Base-by-base conservation (phyloP, 2,888 invertebrate species). In the Escarpia spicata region DNA sequence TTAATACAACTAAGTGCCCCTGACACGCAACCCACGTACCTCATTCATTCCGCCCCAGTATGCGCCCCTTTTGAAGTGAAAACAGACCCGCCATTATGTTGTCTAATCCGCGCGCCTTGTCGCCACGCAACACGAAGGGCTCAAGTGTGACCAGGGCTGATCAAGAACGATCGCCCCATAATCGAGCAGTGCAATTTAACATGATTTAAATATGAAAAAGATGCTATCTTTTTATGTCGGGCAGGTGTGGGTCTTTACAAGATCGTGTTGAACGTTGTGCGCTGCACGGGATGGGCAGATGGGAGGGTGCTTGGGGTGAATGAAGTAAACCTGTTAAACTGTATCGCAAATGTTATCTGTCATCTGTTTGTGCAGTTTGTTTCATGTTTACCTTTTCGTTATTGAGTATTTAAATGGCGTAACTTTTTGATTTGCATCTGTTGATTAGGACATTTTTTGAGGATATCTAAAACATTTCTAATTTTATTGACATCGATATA, bases 121-220 rank as follows among this genome's bases (percentile, higher is more conserved):
- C 75, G 75, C 75, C 19, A 4, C 2, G 75, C 26, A 75, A 75
- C 75, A 75, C 75, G 75, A 75, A 75, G 26, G 75, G 3, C 19
- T 4, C 26, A n/a, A 26, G 75, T 75, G 75, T n/a, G 26, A 26
- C 75, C 75, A 75, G 75, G 19, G 6, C 26, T 26, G 75, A 75
- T 52, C 52, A 52, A 52, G 52, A 52, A 52, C 52, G 52, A 52
- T 75, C 75, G 75, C 75, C 0, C 26, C 26, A 4, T 75, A 75
- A 75, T 75, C 75, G 75, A 26, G 75, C 75, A 3, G 75, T 6
- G 75, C n/a, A 19, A 75, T 75, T 75, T 19, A 75, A 75, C 75
- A 26, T 75, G 75, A 75, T 75, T 75, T 75, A 75, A 75, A 75
- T 75, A 75, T 75, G 75, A 75, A 75, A 75, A 75, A 75, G 75